These are phyloP conservation scores for Naja naja DNA, from an alignment of 2,113 vertebrate genomes.

Conservation along the genomic window DNA sequence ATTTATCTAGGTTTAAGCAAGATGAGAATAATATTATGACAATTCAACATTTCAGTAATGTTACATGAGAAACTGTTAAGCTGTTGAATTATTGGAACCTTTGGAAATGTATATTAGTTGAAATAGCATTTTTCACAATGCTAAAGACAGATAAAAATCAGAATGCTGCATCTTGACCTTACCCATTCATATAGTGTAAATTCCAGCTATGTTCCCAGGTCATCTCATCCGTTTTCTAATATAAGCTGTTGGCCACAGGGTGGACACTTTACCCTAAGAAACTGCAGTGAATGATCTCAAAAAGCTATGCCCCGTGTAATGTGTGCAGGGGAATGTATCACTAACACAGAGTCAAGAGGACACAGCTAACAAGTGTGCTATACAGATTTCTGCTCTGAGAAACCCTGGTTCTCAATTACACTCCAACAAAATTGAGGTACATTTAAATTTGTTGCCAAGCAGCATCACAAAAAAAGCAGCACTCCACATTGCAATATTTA, in stretches of 20 bases:
- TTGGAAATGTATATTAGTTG: neutral
- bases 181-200: neutral
- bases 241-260: neutral
- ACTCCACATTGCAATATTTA: neutral
- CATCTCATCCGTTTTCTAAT: neutral
- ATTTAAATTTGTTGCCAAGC: neutral
- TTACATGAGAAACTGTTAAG: neutral
- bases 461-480: neutral
- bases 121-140: neutral
- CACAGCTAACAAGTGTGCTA: neutral
- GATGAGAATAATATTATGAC: neutral
- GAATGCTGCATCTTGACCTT: neutral
- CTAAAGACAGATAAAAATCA: neutral
- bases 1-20: neutral
- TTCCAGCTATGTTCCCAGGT: neutral
- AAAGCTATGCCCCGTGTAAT: neutral
- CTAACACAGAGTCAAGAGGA: neutral
- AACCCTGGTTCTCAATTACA: neutral
- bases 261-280: neutral
- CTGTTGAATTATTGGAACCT: neutral
- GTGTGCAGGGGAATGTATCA: neutral
- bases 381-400: neutral
- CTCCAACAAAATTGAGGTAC: neutral
- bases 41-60: neutral
- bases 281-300: neutral